phyloP scores from a whole-genome alignment of 2,888 invertebrate species.

The Ormyrus thymus region DNA sequence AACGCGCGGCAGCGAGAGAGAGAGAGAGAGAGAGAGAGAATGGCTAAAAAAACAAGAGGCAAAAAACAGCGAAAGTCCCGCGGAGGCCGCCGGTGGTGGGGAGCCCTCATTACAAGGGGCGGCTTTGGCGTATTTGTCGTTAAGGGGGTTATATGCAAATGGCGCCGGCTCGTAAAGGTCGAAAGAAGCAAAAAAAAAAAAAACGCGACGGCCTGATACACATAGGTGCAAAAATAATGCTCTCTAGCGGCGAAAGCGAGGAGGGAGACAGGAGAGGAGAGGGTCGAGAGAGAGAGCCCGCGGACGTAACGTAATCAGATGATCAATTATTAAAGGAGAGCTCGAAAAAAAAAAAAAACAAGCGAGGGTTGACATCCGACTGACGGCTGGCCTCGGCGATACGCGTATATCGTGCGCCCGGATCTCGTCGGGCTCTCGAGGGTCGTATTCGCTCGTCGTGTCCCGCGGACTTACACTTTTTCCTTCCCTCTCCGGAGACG shows the following conservation, averaged over 20 bases:
- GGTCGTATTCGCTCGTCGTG: constrained; percentile 52
- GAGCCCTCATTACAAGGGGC: constrained; percentile 71
- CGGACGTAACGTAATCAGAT: constrained; percentile 73
- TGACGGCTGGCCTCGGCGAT: constrained; percentile 40
- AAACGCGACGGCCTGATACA: constrained; percentile 61
- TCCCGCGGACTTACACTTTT: constrained; percentile 19
- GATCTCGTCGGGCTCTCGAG: constrained; percentile 44
- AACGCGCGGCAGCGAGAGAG: constrained; percentile 33
- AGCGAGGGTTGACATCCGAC: constrained; percentile 73
- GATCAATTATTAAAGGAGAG: constrained; percentile 74
- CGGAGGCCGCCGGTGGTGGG: constrained; percentile 35
- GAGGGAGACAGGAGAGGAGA: constrained; percentile 48
- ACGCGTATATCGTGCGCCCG: constrained; percentile 39
- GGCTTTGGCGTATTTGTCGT: constrained; percentile 72
- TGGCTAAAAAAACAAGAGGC: constrained; percentile 53
- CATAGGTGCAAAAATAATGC: constrained; percentile 67
- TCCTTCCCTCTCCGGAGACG: neutral
- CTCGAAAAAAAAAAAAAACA: constrained; percentile 73
- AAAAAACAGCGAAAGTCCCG: constrained; percentile 53
- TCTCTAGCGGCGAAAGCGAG: constrained; percentile 57
- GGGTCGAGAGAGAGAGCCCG: constrained; percentile 56
- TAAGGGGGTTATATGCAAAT: constrained; percentile 74
- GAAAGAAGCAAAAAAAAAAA: constrained; percentile 62
- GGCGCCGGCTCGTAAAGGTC: constrained; percentile 65
- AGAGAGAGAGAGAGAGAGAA: constrained; percentile 50